Evolutionary conservation across 2,797 vertebrate genomes (phyloP).

Genomic region (Enteromius trimaculatus): DNA sequence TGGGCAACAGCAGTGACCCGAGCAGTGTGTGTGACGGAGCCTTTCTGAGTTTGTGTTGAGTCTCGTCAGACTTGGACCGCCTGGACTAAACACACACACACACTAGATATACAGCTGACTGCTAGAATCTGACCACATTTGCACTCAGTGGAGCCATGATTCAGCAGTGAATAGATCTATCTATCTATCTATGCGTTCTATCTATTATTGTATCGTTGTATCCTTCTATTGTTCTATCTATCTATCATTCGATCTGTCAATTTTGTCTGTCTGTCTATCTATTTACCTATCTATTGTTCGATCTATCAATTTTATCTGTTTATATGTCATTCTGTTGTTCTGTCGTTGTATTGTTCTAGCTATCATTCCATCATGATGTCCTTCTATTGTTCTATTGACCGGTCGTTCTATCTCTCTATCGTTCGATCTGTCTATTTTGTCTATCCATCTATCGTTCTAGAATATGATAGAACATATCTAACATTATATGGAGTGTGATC

Average conservation of each 20-base stretch:
- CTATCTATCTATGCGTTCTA: background rate
- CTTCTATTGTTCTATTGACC: too few relatives aligned
- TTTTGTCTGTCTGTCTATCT: too few relatives aligned
- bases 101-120: background rate
- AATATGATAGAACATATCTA: too few relatives aligned
- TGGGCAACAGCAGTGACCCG: constrained; percentile 41
- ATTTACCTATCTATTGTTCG: background rate
- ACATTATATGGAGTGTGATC: background rate
- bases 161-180: background rate
- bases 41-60: constrained; percentile 53
- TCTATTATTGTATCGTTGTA: too few relatives aligned
- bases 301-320: background rate
- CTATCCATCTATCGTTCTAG: background rate
- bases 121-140: background rate
- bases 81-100: constrained; percentile 18
- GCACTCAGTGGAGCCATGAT: background rate
- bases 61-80: constrained; percentile 23
- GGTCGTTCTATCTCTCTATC: background rate
- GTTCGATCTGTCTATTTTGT: background rate
- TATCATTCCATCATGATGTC: too few relatives aligned
- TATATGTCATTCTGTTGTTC: background rate
- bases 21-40: constrained; percentile 42
- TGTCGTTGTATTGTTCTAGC: background rate
- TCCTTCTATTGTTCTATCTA: too few relatives aligned
- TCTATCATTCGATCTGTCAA: too few relatives aligned